Evolutionary conservation across 1,140 invertebrate species (phyloP).

Genomic region (Brachionus rubens): DNA sequence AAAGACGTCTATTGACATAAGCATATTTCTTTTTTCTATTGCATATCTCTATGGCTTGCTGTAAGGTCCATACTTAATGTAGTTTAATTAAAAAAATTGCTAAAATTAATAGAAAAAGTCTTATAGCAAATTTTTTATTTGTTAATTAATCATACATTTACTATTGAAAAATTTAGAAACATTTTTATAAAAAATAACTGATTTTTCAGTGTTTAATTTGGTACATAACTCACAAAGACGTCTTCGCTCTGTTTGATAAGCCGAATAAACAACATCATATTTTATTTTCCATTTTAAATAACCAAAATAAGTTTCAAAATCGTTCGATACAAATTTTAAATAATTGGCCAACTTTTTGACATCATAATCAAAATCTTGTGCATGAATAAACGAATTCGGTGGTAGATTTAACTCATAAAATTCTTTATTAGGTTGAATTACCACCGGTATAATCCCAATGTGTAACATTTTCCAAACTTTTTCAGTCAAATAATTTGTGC

Average conservation of each 20-base stretch:
- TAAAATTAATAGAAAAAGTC: too few species aligned
- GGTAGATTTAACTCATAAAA: not conserved
- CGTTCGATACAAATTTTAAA: not conserved
- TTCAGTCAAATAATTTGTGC: slow-evolving; percentile 44
- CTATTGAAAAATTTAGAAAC: slow-evolving; percentile 33
- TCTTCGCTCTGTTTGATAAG: not conserved
- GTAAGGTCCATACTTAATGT: not conserved
- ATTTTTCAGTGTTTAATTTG: slow-evolving; percentile 24
- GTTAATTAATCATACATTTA: slow-evolving; percentile 18
- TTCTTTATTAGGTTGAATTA: not conserved
- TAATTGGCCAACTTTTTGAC: not conserved
- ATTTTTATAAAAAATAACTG: not conserved
- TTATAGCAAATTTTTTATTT: too few species aligned
- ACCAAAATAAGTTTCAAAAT: not conserved
- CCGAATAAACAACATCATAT: slow-evolving; percentile 6
- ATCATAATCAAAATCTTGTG: slow-evolving; percentile 24
- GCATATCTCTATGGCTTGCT: not conserved
- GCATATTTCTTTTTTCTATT: not conserved
- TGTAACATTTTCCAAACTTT: slow-evolving; percentile 40
- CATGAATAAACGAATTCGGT: slow-evolving; percentile 37
- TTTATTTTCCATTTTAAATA: slow-evolving; percentile 25
- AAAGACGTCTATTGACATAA: not conserved
- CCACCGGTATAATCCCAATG: slow-evolving; percentile 17
- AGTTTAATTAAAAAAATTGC: too few species aligned
- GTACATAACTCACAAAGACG: slow-evolving; percentile 38